Base-by-base conservation (phyloP, 2,888 invertebrate genomes). In the Nymphalis c-album region DNA sequence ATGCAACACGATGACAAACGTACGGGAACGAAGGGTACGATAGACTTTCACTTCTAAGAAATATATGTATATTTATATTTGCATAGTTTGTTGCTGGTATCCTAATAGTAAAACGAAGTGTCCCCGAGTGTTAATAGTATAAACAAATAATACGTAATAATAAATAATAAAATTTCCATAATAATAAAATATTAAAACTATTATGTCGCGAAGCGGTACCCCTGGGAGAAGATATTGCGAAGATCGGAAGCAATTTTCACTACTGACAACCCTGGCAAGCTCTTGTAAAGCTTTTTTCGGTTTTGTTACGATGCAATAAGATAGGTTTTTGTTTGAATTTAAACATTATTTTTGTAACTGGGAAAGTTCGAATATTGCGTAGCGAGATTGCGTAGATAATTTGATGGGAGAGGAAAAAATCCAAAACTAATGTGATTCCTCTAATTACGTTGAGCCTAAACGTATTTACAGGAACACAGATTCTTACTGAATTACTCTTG, bases 241-340 rank as follows among this genome's bases (percentile, higher is more conserved):
- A 78, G 80, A 84, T 85, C 82, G 80, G 81, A 86, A 85, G 77
- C 81, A 80, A 84, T 86, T 80, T 82, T 72, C 79, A 62, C 73
- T 76, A 71, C 69, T 77, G 80, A 78, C 83, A 82, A 77, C 81
- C 83, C 83, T 80, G 71, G 48, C 61, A 61, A 65, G 67, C 74
- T 71, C 59, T 22, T n/a, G 57, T 8, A 55, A 60, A 53, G 64
- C 60, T 26, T 64, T 45, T 18, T 40, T 51, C 48, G 57, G 18
- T 62, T 63, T 47, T 73, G 67, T 50, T n/a, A 3, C 4, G 16
- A 48, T 40, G 16, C 17, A 1, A 61, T 76, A 80, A 68, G 71
- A 74, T 73, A 57, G 40, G 75, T 63, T 77, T 74, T 79, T 7
- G 71, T 50, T 53, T 62, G 7, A 48, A 51, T 31, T 8, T 45